Conservation (phyloP, 2,888 invertebrate genomes). For the Zaprionus bogoriensis region DNA sequence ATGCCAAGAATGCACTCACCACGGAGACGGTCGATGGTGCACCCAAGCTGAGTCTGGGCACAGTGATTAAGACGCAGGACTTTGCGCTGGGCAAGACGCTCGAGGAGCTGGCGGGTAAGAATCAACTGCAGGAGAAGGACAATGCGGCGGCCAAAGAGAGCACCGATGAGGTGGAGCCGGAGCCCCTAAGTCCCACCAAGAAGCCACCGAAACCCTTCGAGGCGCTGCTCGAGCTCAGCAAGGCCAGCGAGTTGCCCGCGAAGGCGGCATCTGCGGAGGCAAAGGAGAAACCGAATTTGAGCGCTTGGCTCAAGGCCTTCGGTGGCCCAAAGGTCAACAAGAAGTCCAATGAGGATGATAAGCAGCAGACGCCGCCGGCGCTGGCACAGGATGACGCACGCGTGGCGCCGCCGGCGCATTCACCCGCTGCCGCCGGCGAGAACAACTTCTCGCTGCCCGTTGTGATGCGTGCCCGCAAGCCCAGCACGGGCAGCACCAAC, state of each 20-base stretch:
- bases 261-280: slow-evolving; percentile 26
- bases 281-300: slow-evolving; percentile 87
- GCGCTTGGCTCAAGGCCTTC: slow-evolving; percentile 96
- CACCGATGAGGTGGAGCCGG: slow-evolving; percentile 15
- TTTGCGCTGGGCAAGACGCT: slow-evolving; percentile 86
- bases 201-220: slow-evolving; percentile 57
- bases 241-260: slow-evolving; percentile 40
- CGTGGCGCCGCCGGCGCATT: slow-evolving; percentile 63
- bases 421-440: slow-evolving; percentile 65
- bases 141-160: slow-evolving; percentile 36
- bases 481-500: slow-evolving; percentile 91
- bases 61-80: slow-evolving; percentile 89
- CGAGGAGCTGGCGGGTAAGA: slow-evolving; percentile 82
- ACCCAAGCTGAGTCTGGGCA: slow-evolving; percentile 92
- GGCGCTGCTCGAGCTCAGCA: slow-evolving; percentile 60
- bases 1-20: slow-evolving; percentile 84
- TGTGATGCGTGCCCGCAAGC: slow-evolving; percentile 86
- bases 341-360: slow-evolving; percentile 85
- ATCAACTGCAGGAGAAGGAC: slow-evolving; percentile 43
- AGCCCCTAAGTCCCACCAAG: slow-evolving; percentile 22
- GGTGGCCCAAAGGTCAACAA: slow-evolving; percentile 91
- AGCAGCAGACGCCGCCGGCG: slow-evolving; percentile 67
- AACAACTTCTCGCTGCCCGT: slow-evolving; percentile 81
- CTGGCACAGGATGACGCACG: slow-evolving; percentile 38
- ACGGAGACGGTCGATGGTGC: slow-evolving; percentile 87